A percentile compares a stretch with the other conserved stretches of the same genome.
Evolutionary conservation across 2,113 vertebrate genomes (phyloP).

Genomic region (Cavia aperea): DNA sequence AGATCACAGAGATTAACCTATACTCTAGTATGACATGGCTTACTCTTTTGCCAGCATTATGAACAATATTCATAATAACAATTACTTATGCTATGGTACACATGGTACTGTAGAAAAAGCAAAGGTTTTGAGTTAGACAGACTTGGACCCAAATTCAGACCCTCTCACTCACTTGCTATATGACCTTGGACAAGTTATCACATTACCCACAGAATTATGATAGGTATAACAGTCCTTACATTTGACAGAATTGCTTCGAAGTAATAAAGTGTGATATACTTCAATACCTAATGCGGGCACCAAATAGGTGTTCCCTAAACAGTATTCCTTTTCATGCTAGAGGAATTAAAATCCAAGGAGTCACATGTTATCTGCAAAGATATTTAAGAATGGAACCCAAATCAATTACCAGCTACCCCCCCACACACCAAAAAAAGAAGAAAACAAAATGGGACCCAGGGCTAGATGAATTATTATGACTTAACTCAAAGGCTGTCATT

Average conservation of each 20-base stretch:
- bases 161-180: background rate
- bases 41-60: background rate
- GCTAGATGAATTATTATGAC: background rate
- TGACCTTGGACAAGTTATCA: background rate
- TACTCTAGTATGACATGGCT: background rate
- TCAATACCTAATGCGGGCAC: background rate
- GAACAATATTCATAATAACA: background rate
- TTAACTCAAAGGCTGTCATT: background rate
- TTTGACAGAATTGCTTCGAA: constrained; percentile 11
- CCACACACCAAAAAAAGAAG: too few relatives aligned
- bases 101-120: background rate
- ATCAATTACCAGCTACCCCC: too few relatives aligned
- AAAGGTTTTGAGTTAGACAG: background rate
- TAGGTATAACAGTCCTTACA: background rate
- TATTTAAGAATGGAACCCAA: background rate
- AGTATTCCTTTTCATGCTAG: background rate
- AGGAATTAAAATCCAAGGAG: background rate
- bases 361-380: background rate
- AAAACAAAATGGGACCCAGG: background rate
- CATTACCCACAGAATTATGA: background rate
- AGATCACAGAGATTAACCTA: background rate
- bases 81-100: background rate
- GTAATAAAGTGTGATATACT: background rate
- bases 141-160: background rate
- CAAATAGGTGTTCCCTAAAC: background rate